Percentiles rank a stretch among this genome's conserved stretches.
Conservation (phyloP, 2,113 vertebrate genomes). For the Mustela lutreola region DNA sequence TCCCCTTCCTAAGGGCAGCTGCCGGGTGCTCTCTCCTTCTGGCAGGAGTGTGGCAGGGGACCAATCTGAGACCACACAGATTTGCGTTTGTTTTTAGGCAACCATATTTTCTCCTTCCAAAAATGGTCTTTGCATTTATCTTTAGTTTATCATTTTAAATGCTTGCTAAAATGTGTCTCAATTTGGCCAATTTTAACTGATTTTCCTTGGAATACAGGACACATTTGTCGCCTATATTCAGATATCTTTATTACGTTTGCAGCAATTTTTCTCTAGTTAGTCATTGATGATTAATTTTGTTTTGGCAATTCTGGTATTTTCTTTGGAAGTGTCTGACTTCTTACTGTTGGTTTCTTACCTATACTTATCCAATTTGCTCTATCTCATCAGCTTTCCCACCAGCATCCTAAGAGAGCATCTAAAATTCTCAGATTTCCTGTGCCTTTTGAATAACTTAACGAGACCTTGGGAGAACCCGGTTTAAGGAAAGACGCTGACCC, state of each 20-base stretch:
- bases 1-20: no score
- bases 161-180: not conserved
- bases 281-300: not conserved
- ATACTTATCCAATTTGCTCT: not conserved
- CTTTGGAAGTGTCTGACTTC: not conserved
- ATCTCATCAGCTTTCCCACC: no score
- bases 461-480: not conserved
- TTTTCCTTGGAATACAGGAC: not conserved
- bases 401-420: not conserved
- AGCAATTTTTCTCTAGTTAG: not conserved
- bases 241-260: not conserved
- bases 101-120: not conserved
- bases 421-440: not conserved
- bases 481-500: no score
- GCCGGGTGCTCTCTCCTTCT: accelerated
- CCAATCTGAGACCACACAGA: not conserved
- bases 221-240: accelerated
- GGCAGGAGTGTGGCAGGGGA: not conserved
- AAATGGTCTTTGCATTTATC: not conserved
- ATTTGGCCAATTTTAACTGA: not conserved
- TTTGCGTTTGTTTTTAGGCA: not conserved
- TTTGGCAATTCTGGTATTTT: not conserved
- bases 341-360: not conserved
- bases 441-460: not conserved
- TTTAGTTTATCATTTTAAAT: slow-evolving; percentile 1